Evolutionary conservation across 2,888 invertebrate species (phyloP).

Genomic region (Azorinus chamasolen): DNA sequence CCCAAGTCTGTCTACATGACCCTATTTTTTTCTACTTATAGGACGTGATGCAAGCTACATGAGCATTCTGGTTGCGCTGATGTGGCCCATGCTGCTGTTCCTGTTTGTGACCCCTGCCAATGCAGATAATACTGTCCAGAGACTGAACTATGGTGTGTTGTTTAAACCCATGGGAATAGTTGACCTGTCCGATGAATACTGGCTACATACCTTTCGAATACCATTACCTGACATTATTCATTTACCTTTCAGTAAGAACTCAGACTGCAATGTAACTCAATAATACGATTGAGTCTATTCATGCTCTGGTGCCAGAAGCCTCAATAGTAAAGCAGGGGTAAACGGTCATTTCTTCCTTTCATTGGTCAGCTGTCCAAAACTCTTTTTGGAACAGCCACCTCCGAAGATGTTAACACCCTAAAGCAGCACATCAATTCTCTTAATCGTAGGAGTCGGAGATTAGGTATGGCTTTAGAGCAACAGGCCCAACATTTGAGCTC

Average conservation of each 20-base stretch:
- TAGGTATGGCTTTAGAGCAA: slow-evolving; percentile 22
- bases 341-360: slow-evolving; percentile 46
- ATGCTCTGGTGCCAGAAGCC: slow-evolving; percentile 20
- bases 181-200: no score
- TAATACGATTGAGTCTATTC: background rate
- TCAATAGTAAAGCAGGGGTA: slow-evolving; percentile 5
- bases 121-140: no score
- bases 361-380: slow-evolving; percentile 51
- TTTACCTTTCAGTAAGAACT: slow-evolving; percentile 10
- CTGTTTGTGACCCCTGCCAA: no score
- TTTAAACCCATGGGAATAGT: no score
- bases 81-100: no score
- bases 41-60: no score
- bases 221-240: slow-evolving; percentile 16
- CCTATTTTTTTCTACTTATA: no score
- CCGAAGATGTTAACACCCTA: slow-evolving; percentile 46
- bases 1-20: no score
- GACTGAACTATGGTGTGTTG: no score
- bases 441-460: slow-evolving; percentile 3
- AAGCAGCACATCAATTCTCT: slow-evolving; percentile 31
- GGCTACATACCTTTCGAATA: slow-evolving; percentile 52
- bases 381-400: slow-evolving; percentile 61
- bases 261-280: slow-evolving; percentile 16
- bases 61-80: no score
- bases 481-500: slow-evolving; percentile 22